Percentiles rank a stretch among this genome's conserved stretches.
Evolutionary conservation across 2,113 vertebrate species (phyloP).

Genomic region (Cyphomyrus discorhynchus): DNA sequence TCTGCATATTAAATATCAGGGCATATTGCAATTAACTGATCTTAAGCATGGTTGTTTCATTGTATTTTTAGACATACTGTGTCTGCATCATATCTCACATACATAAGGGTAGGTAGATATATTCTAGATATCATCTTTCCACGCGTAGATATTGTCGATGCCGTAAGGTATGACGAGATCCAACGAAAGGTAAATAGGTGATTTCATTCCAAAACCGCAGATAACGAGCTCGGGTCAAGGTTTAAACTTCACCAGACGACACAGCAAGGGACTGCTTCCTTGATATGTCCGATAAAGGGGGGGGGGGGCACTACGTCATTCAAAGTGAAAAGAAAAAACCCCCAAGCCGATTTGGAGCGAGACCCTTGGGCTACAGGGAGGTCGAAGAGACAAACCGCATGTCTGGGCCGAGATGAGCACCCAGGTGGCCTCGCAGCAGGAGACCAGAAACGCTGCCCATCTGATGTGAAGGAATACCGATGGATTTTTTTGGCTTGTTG

Average conservation of each 20-base stretch:
- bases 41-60: neutral
- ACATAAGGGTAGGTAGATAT: neutral
- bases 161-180: neutral
- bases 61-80: neutral
- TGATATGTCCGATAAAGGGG: neutral
- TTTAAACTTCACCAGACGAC: neutral
- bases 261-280: neutral
- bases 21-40: neutral
- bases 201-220: neutral
- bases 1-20: neutral
- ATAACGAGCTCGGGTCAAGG: neutral
- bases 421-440: neutral
- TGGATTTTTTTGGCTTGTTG: constrained; percentile 18
- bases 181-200: neutral
- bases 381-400: neutral
- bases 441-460: neutral
- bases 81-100: neutral
- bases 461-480: neutral
- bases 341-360: neutral
- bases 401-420: neutral
- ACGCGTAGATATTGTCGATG: neutral
- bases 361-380: neutral
- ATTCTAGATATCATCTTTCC: neutral
- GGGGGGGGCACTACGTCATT: neutral
- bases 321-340: neutral